phyloP scores from a whole-genome alignment of 2,797 vertebrate genomes.

The Coregonus suidteri region DNA sequence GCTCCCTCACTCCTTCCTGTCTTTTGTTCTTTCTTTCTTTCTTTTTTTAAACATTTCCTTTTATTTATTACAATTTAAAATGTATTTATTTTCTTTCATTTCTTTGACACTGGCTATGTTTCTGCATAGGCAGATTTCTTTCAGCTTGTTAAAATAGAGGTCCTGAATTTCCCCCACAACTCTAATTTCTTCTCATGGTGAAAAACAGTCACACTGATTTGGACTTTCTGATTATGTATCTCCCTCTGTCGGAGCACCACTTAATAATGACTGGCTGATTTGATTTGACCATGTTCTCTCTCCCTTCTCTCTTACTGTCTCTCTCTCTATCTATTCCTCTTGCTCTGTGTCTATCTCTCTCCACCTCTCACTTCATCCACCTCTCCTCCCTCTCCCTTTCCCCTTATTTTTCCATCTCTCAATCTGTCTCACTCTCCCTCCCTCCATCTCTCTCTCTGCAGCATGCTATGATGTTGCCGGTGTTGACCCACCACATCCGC shows the following conservation, averaged over 20 bases:
- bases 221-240: conserved; percentile 75
- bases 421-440: no score
- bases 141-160: conserved; percentile 56
- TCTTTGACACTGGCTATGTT: conserved; percentile 36
- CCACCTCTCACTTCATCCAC: no score
- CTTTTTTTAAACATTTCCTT: background rate
- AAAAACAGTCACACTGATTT: conserved; percentile 47
- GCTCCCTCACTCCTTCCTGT: no score
- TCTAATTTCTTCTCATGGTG: conserved; percentile 47
- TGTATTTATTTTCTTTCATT: background rate
- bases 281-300: conserved; percentile 59
- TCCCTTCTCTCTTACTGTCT: background rate
- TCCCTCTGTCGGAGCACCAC: conserved; percentile 64
- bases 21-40: no score
- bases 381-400: no score
- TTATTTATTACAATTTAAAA: background rate
- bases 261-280: conserved; percentile 77
- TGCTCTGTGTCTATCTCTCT: background rate
- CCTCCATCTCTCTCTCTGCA: conserved; percentile 47
- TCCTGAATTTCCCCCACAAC: conserved; percentile 55
- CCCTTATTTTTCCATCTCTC: no score
- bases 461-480: conserved; percentile 99
- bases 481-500: conserved; percentile 96
- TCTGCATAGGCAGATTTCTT: conserved; percentile 32
- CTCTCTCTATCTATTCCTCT: no score